Percentiles rank a stretch among this genome's conserved stretches.
phyloP scores from a whole-genome alignment of 64 coral and sea anemone species.

The Astreopora myriophthalma region DNA sequence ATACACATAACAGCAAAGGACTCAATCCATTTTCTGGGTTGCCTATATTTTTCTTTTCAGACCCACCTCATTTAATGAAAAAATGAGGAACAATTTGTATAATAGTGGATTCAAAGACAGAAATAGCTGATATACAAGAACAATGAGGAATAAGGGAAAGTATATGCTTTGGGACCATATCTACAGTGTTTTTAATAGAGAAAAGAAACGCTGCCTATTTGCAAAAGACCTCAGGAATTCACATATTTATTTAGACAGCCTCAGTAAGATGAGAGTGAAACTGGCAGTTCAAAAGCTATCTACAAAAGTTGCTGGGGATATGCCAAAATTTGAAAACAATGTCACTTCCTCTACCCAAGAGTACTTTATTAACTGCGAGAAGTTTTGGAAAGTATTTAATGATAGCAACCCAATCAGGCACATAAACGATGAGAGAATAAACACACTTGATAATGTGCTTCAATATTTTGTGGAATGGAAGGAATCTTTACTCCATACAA shows the following conservation, averaged over 20 bases:
- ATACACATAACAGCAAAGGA: conserved; percentile 43
- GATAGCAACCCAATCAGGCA: conserved; percentile 1
- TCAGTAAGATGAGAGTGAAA: conserved; percentile 71
- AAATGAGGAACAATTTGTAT: conserved; percentile 71
- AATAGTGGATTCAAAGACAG: conserved; percentile 65
- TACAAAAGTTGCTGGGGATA: conserved; percentile 41
- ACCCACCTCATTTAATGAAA: conserved; percentile 72
- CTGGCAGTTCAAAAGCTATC: conserved; percentile 58
- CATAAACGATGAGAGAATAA: conserved; percentile 14
- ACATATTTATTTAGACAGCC: conserved; percentile 48
- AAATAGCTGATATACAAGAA: conserved; percentile 35
- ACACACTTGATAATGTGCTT: neutral
- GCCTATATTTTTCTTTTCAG: conserved; percentile 61
- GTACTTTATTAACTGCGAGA: conserved; percentile 38
- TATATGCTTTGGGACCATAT: conserved; percentile 66
- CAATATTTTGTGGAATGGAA: conserved; percentile 42
- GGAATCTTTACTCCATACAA: neutral
- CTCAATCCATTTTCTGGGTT: conserved; percentile 36
- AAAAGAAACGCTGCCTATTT: conserved; percentile 47
- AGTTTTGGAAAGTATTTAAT: conserved; percentile 53
- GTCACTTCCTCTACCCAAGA: conserved; percentile 49
- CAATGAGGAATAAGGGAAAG: conserved; percentile 55
- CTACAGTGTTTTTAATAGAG: conserved; percentile 45
- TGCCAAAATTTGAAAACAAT: conserved; percentile 44
- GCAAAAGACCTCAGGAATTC: conserved; percentile 53